These are phyloP conservation scores for Pachyseris speciosa DNA, from an alignment of 64 coral and sea anemone genomes.

Conservation along the genomic window DNA sequence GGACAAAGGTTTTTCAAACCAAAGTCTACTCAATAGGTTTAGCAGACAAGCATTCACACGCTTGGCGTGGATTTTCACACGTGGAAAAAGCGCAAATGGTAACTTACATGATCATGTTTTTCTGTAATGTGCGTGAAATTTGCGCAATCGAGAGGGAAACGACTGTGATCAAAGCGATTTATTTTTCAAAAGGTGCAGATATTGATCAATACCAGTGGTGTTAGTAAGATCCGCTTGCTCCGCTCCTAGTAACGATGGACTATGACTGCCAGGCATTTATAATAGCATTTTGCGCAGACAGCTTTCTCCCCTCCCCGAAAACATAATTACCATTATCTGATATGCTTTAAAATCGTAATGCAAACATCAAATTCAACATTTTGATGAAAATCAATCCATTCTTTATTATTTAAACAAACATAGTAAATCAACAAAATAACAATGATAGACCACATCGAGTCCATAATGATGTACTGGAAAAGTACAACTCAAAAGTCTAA, in stretches of 20 bases:
- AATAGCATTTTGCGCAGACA: neutral
- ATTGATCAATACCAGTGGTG: too few species aligned
- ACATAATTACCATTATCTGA: neutral
- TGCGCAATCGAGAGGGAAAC: neutral
- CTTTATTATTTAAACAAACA: slow-evolving; percentile 38
- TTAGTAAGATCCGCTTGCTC: too few species aligned
- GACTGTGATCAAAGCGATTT: neutral
- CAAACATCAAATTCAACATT: neutral
- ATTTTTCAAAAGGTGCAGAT: neutral
- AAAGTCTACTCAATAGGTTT: slow-evolving; percentile 5
- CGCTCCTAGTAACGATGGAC: too few species aligned
- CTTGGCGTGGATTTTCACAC: neutral
- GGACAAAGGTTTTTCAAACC: slow-evolving; percentile 27
- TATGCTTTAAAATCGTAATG: neutral
- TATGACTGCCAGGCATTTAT: neutral
- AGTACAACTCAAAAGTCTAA: neutral
- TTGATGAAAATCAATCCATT: slow-evolving; percentile 17
- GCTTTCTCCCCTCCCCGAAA: neutral
- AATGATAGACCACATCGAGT: neutral
- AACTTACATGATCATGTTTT: neutral
- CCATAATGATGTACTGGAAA: neutral
- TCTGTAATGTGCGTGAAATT: neutral
- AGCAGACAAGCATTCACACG: neutral
- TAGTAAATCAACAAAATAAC: neutral
- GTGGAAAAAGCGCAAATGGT: neutral